phyloP scores from a whole-genome alignment of 2,113 vertebrate genomes.

The Arothron firmamentum region DNA sequence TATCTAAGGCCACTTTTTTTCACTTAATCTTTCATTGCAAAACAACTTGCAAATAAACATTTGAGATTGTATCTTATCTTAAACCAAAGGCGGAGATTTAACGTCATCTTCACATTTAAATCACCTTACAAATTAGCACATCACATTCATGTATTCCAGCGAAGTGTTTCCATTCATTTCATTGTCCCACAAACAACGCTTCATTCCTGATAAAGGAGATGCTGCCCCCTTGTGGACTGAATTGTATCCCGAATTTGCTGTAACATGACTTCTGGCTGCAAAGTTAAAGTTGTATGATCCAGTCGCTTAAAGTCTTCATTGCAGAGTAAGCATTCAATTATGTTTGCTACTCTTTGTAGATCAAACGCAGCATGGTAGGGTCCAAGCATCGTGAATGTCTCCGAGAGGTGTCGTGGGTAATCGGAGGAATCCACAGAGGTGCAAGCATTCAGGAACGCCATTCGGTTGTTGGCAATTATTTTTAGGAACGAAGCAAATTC shows the following conservation, averaged over 20 bases:
- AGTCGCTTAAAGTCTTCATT: slow-evolving; percentile 86
- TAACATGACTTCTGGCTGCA: slow-evolving; percentile 76
- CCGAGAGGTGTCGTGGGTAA: slow-evolving; percentile 49
- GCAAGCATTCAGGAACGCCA: slow-evolving; percentile 74
- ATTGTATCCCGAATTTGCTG: slow-evolving; percentile 78
- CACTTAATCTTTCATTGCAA: slow-evolving; percentile 38
- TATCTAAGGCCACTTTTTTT: neutral
- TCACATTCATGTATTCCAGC: slow-evolving; percentile 37
- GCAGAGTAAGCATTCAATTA: slow-evolving; percentile 80
- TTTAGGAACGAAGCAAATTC: slow-evolving; percentile 92
- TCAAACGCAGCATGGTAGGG: slow-evolving; percentile 88
- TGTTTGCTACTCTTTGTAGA: slow-evolving; percentile 78
- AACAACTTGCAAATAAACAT: slow-evolving; percentile 27
- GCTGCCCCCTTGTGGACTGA: slow-evolving; percentile 70
- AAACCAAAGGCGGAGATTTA: slow-evolving; percentile 13
- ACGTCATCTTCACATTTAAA: neutral
- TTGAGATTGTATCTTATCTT: slow-evolving; percentile 7
- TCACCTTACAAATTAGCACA: slow-evolving; percentile 26
- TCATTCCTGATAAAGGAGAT: slow-evolving; percentile 67
- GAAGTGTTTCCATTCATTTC: slow-evolving; percentile 9
- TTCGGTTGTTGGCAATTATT: slow-evolving; percentile 82
- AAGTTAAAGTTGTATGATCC: slow-evolving; percentile 64
- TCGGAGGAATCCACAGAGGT: slow-evolving; percentile 53
- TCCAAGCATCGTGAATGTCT: slow-evolving; percentile 68
- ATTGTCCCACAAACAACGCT: neutral